Evolutionary conservation across 2,797 vertebrate genomes (phyloP).

Genomic region (Austrolebias charrua): DNA sequence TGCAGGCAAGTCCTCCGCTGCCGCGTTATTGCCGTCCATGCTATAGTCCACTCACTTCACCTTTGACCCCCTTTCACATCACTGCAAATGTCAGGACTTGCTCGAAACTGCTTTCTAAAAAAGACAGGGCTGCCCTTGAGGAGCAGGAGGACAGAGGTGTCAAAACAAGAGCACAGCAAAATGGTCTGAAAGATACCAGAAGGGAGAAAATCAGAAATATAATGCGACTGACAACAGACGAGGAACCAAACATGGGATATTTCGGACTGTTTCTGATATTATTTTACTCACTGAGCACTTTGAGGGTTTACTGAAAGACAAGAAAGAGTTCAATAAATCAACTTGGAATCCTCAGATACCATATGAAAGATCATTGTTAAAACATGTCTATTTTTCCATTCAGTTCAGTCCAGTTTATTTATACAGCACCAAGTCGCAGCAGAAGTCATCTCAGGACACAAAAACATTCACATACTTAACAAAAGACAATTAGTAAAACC

Average conservation of each 20-base stretch:
- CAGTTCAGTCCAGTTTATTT: too few relatives aligned
- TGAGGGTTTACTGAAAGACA: too few relatives aligned
- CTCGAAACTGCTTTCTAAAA: slow-evolving; percentile 29
- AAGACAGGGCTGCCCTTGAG: slow-evolving; percentile 12
- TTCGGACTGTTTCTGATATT: too few relatives aligned
- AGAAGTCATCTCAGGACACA: too few relatives aligned
- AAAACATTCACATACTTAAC: too few relatives aligned
- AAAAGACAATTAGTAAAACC: too few relatives aligned
- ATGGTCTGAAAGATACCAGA: neutral
- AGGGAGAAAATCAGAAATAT: neutral
- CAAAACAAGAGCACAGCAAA: neutral
- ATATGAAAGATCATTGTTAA: too few relatives aligned
- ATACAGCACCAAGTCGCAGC: too few relatives aligned
- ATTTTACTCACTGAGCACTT: neutral
- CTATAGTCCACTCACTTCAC: slow-evolving; percentile 35
- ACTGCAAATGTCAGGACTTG: slow-evolving; percentile 52
- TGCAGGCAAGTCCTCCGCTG: slow-evolving; percentile 4
- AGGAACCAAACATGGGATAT: neutral
- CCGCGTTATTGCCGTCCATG: slow-evolving; percentile 24
- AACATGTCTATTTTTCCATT: too few relatives aligned
- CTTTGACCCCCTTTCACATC: slow-evolving; percentile 11
- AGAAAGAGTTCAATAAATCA: too few relatives aligned
- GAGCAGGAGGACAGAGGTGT: slow-evolving; percentile 13
- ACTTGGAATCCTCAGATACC: too few relatives aligned
- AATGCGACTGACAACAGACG: neutral